phyloP scores from a whole-genome alignment of 2,888 invertebrate species.

The Pseudoips prasinana region DNA sequence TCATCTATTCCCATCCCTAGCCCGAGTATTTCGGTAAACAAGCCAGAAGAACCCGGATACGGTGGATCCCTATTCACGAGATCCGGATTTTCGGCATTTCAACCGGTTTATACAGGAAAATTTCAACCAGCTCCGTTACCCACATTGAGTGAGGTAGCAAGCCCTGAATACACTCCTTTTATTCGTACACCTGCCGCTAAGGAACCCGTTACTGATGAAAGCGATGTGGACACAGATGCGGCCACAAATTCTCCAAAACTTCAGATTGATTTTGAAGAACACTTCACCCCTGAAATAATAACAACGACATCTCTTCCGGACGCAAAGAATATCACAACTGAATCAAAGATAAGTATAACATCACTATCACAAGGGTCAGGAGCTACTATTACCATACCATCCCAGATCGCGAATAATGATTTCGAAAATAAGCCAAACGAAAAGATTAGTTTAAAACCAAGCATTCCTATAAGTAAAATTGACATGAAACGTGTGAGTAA shows the following conservation, averaged over 20 bases:
- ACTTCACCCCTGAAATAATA: constrained; percentile 58
- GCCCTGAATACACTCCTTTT: constrained; percentile 42
- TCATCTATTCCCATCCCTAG: constrained; percentile 76
- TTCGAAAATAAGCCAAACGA: constrained; percentile 58
- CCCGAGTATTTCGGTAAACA: constrained; percentile 64
- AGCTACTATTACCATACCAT: constrained; percentile 46
- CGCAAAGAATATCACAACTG: constrained; percentile 32
- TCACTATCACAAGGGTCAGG: constrained; percentile 60
- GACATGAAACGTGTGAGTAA: constrained; percentile 68
- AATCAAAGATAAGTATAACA: constrained; percentile 60
- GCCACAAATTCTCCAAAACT: constrained; percentile 27
- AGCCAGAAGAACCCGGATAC: constrained; percentile 57
- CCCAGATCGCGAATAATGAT: constrained; percentile 42
- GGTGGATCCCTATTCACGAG: constrained; percentile 67
- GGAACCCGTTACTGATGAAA: constrained; percentile 8
- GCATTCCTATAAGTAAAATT: constrained; percentile 75
- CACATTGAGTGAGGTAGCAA: constrained; percentile 32
- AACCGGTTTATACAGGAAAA: constrained; percentile 58
- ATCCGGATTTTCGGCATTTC: constrained; percentile 75
- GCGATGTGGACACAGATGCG: constrained; percentile 31
- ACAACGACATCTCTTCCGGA: neutral
- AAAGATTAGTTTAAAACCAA: constrained; percentile 71
- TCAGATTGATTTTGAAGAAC: constrained; percentile 67
- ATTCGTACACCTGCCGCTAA: neutral
- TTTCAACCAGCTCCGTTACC: constrained; percentile 44